Conservation (phyloP, 2,888 invertebrate genomes). For the Rambutsinella grinnellia region DNA sequence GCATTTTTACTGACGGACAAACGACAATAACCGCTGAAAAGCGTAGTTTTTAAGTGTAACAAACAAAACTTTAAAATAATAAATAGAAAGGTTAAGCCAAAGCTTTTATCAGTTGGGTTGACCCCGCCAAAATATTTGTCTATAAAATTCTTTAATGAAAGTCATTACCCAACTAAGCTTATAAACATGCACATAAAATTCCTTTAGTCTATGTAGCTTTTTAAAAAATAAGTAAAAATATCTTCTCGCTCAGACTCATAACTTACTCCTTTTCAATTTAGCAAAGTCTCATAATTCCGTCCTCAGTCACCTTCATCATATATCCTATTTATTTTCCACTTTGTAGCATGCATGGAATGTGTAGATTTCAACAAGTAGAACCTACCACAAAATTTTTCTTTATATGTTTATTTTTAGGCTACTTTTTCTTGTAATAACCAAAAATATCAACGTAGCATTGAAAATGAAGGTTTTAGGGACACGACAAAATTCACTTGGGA, state of each 20-base stretch:
- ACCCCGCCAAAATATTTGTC: not conserved
- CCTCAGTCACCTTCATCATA: not conserved
- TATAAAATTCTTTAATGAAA: not conserved
- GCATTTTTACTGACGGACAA: not conserved
- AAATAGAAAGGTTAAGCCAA: not conserved
- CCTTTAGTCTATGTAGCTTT: not conserved
- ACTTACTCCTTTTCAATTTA: not conserved
- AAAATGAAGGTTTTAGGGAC: constrained; percentile 18
- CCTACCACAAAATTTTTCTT: not conserved
- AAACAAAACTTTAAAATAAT: too few relatives aligned
- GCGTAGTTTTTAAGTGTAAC: too few relatives aligned
- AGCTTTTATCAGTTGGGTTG: not conserved
- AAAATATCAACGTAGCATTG: constrained; percentile 6
- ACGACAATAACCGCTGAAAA: not conserved
- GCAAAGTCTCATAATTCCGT: not conserved
- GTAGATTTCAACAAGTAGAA: not conserved
- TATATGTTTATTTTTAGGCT: not conserved
- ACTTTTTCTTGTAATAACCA: not conserved
- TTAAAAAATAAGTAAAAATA: too few relatives aligned
- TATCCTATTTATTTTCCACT: not conserved
- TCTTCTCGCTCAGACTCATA: too few relatives aligned
- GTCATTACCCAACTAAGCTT: not conserved
- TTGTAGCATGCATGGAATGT: not conserved
- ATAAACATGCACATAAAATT: not conserved
- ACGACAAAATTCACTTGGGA: not conserved